Conservation (phyloP, 2,888 invertebrate genomes). For the Acanthosepion esculentum region DNA sequence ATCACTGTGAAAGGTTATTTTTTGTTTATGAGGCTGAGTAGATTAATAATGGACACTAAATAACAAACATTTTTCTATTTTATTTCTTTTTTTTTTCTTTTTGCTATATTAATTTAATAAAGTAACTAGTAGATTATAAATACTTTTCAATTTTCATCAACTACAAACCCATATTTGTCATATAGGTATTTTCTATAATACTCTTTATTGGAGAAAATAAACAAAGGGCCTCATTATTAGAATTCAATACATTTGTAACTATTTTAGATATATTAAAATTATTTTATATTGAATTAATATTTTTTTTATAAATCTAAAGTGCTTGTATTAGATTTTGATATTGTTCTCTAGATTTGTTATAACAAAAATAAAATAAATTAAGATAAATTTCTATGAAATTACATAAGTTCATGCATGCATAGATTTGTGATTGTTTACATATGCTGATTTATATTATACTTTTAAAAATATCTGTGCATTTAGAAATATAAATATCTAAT, state of each 20-base stretch:
- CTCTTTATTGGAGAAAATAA: too few relatives aligned
- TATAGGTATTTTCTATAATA: too few relatives aligned
- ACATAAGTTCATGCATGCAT: not conserved
- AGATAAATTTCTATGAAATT: not conserved
- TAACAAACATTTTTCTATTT: not conserved
- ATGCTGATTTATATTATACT: not conserved
- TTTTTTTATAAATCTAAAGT: not conserved
- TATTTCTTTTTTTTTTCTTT: not conserved
- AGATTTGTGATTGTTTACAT: not conserved
- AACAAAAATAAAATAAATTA: too few relatives aligned
- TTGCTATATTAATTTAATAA: not conserved
- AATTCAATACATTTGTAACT: not conserved
- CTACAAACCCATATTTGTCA: too few relatives aligned
- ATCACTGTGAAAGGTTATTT: not conserved
- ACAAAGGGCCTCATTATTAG: not conserved
- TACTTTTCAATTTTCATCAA: not conserved
- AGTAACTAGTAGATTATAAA: not conserved
- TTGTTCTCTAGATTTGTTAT: not conserved
- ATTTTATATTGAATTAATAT: not conserved
- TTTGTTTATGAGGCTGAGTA: not conserved
- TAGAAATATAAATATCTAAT: not conserved
- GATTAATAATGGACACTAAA: not conserved
- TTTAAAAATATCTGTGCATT: not conserved
- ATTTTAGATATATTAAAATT: not conserved
- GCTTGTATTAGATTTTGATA: not conserved